Percentiles rank a stretch among this genome's conserved stretches.
Evolutionary conservation across 2,888 invertebrate species (phyloP).

Genomic region (Clusia tigrina): DNA sequence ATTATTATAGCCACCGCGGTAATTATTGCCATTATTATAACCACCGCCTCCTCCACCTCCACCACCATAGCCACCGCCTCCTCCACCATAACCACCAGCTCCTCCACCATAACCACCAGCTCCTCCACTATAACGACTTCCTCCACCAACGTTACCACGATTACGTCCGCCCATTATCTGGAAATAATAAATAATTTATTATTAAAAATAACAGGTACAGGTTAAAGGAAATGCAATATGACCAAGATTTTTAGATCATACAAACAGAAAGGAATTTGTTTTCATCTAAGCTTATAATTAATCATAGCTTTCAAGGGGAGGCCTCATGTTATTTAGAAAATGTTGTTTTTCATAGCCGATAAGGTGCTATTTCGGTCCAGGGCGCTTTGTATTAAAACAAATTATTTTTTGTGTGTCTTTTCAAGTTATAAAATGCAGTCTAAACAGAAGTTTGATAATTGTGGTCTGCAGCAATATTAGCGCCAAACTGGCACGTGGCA

Average conservation of each 20-base stretch:
- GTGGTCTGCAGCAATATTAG: too few species aligned
- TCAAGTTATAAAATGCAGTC: too few species aligned
- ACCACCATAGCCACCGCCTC: constrained; percentile 31
- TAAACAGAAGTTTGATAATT: too few species aligned
- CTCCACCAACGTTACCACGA: constrained; percentile 39
- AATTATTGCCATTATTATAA: constrained; percentile 46
- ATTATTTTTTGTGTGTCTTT: too few species aligned
- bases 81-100: constrained; percentile 29
- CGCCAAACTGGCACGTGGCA: too few species aligned
- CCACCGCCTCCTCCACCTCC: constrained; percentile 37
- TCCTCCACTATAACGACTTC: constrained; percentile 22
- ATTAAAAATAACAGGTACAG: neutral
- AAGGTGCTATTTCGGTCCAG: too few species aligned
- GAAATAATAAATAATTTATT: neutral
- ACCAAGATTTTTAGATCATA: neutral
- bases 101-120: constrained; percentile 38
- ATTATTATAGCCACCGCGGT: constrained; percentile 43
- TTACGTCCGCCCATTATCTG: constrained; percentile 57
- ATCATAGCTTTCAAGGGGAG: too few species aligned
- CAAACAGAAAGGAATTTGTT: too few species aligned
- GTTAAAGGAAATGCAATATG: neutral
- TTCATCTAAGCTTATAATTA: too few species aligned
- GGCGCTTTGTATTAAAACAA: too few species aligned
- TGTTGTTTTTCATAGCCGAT: too few species aligned
- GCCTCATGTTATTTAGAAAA: too few species aligned